These are phyloP conservation scores for Chesias legatella DNA, from an alignment of 2,888 invertebrate species.

Conservation along the genomic window DNA sequence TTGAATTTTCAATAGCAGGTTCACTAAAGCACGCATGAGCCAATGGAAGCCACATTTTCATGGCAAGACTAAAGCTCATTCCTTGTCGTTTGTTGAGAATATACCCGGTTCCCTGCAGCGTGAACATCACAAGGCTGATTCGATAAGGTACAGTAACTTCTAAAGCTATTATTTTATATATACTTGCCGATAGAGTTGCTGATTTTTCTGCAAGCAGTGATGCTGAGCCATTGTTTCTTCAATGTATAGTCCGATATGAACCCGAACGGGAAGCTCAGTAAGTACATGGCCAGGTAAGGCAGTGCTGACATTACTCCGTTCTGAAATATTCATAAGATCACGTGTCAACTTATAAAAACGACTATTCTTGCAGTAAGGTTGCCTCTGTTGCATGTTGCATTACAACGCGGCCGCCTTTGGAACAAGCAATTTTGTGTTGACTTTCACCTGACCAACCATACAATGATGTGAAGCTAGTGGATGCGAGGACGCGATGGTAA, in stretches of 20 bases:
- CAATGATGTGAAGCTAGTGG: too few species aligned
- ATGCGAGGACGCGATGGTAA: too few species aligned
- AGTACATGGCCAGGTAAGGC: constrained; percentile 87
- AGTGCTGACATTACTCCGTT: constrained; percentile 86
- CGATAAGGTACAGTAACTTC: not conserved
- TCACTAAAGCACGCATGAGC: too few species aligned
- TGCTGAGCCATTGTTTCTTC: constrained; percentile 69
- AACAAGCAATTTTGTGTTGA: constrained; percentile 5
- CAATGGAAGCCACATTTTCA: too few species aligned
- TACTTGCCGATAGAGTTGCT: constrained; percentile 55
- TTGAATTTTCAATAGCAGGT: too few species aligned
- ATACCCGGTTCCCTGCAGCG: not conserved
- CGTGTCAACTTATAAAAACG: too few species aligned
- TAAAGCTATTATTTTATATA: not conserved
- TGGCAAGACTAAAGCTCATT: not conserved
- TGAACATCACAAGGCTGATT: not conserved
- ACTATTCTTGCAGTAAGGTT: too few species aligned
- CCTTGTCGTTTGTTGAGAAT: too few species aligned
- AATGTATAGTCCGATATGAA: constrained; percentile 80
- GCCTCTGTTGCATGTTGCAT: too few species aligned
- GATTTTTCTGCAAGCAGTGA: constrained; percentile 69
- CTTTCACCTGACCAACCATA: too few species aligned
- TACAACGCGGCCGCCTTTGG: too few species aligned
- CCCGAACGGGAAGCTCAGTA: constrained; percentile 70
- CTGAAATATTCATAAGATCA: constrained; percentile 39